Conservation (phyloP, 2,797 vertebrate genomes). For the Paedocypris micromegethes region DNA sequence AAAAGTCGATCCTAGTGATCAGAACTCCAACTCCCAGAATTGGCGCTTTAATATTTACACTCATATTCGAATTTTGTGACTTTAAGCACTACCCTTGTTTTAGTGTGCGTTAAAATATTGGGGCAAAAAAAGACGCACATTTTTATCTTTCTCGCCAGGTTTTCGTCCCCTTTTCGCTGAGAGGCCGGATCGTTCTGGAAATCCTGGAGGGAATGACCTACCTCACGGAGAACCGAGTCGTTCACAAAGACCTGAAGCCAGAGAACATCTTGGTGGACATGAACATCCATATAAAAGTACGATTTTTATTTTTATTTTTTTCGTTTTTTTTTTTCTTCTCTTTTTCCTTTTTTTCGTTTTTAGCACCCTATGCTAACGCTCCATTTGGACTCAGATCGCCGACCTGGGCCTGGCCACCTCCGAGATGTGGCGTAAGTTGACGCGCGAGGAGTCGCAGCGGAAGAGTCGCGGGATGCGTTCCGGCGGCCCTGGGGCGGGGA, state of each 20-base stretch:
- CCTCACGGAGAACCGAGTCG: conserved; percentile 72
- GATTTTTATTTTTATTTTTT: neutral
- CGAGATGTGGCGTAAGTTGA: conserved; percentile 87
- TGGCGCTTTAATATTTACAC: too few relatives aligned
- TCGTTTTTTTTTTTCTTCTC: neutral
- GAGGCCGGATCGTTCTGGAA: conserved; percentile 84
- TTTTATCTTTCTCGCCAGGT: conserved; percentile 61
- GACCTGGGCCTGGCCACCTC: conserved; percentile 87
- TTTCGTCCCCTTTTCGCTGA: conserved; percentile 77
- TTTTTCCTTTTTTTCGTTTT: neutral
- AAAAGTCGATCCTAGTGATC: too few relatives aligned
- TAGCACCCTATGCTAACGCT: too few relatives aligned
- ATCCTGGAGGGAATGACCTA: conserved; percentile 92
- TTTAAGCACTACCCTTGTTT: too few relatives aligned
- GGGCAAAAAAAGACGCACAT: too few relatives aligned
- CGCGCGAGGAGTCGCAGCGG: conserved; percentile 76
- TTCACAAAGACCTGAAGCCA: conserved; percentile 96
- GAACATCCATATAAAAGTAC: conserved; percentile 93
- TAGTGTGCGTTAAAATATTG: too few relatives aligned
- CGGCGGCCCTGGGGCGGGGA: conserved; percentile 69
- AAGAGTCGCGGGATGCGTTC: conserved; percentile 49
- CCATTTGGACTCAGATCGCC: conserved; percentile 74
- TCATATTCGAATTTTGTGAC: too few relatives aligned
- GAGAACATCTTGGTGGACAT: conserved; percentile 89
- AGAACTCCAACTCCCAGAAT: too few relatives aligned